Conservation (phyloP, 1,140 invertebrate genomes). For the Wiebesia pumilae region DNA sequence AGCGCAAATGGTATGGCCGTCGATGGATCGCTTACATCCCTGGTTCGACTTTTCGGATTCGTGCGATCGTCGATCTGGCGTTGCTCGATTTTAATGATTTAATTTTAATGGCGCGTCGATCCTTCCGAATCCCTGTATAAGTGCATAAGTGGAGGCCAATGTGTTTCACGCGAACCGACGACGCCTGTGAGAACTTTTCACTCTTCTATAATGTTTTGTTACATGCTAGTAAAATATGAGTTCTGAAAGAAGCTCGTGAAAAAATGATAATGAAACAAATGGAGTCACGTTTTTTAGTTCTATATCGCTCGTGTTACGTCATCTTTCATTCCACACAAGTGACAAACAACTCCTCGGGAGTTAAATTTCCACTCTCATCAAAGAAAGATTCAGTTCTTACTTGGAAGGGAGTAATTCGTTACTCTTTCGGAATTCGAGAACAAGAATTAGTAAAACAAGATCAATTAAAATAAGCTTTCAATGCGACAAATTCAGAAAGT, state of each 20-base stretch:
- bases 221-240: neutral
- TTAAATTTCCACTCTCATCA: neutral
- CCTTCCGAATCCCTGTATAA: neutral
- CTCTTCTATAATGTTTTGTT: neutral
- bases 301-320: neutral
- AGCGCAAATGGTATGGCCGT: neutral
- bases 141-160: too few species aligned
- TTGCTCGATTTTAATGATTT: neutral
- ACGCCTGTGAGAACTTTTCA: neutral
- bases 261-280: constrained; percentile 2
- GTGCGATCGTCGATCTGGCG: neutral
- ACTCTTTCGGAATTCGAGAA: neutral
- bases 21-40: neutral
- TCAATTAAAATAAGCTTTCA: neutral
- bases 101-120: neutral
- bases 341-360: neutral
- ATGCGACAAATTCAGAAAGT: neutral
- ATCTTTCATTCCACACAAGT: neutral
- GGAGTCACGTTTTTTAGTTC: neutral
- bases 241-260: neutral
- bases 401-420: neutral
- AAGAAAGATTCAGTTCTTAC: neutral
- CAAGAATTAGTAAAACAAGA: neutral
- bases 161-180: too few species aligned
- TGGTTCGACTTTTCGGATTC: neutral